Evolutionary conservation across 2,113 vertebrate genomes (phyloP), one percentile per base, ranked within the genome.

Genomic region (Phylloscopus trochilus): DNA sequence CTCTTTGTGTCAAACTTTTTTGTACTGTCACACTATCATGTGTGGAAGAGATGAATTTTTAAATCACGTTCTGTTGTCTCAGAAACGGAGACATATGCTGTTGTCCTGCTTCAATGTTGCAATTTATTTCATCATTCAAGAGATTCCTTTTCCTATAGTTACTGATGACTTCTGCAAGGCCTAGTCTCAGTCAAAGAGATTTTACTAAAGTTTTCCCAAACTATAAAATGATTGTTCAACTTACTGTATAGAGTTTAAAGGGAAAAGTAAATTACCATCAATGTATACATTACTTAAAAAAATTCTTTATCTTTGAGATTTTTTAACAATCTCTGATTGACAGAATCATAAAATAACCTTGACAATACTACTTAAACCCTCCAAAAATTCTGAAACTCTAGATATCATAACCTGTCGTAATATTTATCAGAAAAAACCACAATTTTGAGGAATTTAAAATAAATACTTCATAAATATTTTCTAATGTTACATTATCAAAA

Each of bases 11-110:
- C 68, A 90, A 11, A 44, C 2, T 72, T 69, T 86, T 62, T 27
- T 3, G 2, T 33, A 33, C 63, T 87, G 15, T 89, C 64, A 89
- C 28, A 67, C 26, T 53, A 35, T 58, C 31, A 19, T n/a, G 52
- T 92, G 51, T 58, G 47, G 22, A 76, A 43, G 14, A 60, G 49
- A 66, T 44, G 23, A 64, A 63, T 83, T 82, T 87, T 94, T 84
- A 83, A 92, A 75, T 63, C 14, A 64, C 0, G 0, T 64, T 44
- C 62, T 68, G 39, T 52, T 83, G 24, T 60, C 58, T 64, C 55
- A 80, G 73, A 81, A 92, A 53, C 18, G 62, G 33, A 39, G 55
- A 44, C 43, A 44, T 41, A 16, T 6, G 11, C 11, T 84, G 9
- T 46, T 89, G 43, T 78, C 43, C 66, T 89, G 23, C 56, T 78